Evolutionary conservation across 1,140 invertebrate species (phyloP), one percentile per base, ranked within the genome.

Genomic region (Macrobrachium nipponense): DNA sequence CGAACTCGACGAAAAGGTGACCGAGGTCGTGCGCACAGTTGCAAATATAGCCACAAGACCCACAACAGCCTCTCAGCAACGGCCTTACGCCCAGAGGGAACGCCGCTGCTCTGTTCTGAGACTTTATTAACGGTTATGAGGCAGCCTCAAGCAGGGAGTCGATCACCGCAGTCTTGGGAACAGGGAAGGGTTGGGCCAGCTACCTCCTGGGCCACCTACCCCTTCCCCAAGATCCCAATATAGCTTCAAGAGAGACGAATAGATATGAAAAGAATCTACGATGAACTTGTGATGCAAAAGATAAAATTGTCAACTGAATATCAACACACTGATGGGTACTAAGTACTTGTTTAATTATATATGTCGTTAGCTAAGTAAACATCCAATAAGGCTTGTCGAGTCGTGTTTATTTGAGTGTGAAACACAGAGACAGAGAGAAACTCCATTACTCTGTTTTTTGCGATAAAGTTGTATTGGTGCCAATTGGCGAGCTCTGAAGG

Each of bases 31-130:
- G 66, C 20, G 58, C 73, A 76, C 43, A 8, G 73, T 76, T 76
- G 73, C 73, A 76, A 76, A 76, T 76, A 76, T 76, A 76, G 73
- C 73, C 44, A 44, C 5, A 58, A 76, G 73, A 0, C 44, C 36
- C 6, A 43, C 73, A 44, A 44, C 27, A 15, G 14, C 68, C 23
- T n/a, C 68, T 36, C 23, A 36, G n/a, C n/a, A 58, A 76, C 73
- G 73, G 44, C 73, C 44, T 76, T n/a, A 23, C 18, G 73, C 51
- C 73, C 44, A 8, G 51, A 6, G 51, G 51, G 3, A 76, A 27
- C 44, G 51, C 73, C 73, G 44, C 43, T 51, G 51, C 51, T 51
- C 51, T 51, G 51, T 8, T 51, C 51, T 51, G 3, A 36, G 51
- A 51, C 51, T 51, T 51, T 51, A 51, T 51, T 51, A 51, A 51